These are phyloP conservation scores for Dissostichus mawsoni DNA, from an alignment of 2,113 vertebrate genomes.

Conservation along the genomic window DNA sequence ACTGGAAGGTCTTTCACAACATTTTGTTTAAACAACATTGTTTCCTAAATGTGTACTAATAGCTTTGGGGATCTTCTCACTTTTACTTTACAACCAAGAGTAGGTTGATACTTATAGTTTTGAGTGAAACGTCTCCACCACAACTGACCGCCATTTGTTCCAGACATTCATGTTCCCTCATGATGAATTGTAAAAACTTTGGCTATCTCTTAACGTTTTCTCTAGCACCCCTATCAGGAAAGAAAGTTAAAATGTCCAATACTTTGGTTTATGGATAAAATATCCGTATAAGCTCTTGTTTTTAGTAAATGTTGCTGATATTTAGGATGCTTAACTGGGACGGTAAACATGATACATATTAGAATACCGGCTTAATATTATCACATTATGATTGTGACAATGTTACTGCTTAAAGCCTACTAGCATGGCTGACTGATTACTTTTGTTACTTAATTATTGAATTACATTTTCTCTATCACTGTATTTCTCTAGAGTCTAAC, in stretches of 20 bases:
- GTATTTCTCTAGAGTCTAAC: neutral
- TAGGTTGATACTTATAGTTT: neutral
- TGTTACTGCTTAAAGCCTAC: neutral
- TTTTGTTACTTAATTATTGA: neutral
- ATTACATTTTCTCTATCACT: neutral
- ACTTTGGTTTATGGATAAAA: neutral
- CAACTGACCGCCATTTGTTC: neutral
- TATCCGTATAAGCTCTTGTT: neutral
- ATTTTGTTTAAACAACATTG: too few relatives aligned
- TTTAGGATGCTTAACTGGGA: neutral
- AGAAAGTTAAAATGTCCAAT: neutral
- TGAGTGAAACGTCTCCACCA: neutral
- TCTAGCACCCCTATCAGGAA: neutral
- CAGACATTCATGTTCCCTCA: neutral
- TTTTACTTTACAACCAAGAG: neutral
- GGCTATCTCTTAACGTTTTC: neutral
- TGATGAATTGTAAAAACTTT: neutral
- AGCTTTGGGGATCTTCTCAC: neutral
- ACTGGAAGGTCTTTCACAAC: too few relatives aligned
- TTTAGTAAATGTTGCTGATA: neutral
- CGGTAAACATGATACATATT: neutral
- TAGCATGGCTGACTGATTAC: neutral
- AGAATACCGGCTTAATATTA: neutral
- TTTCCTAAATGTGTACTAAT: too few relatives aligned
- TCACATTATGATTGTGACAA: neutral